Evolutionary conservation across 2,888 invertebrate genomes (phyloP), one percentile per base, ranked within the genome.

Genomic region (Meta bourneti): DNA sequence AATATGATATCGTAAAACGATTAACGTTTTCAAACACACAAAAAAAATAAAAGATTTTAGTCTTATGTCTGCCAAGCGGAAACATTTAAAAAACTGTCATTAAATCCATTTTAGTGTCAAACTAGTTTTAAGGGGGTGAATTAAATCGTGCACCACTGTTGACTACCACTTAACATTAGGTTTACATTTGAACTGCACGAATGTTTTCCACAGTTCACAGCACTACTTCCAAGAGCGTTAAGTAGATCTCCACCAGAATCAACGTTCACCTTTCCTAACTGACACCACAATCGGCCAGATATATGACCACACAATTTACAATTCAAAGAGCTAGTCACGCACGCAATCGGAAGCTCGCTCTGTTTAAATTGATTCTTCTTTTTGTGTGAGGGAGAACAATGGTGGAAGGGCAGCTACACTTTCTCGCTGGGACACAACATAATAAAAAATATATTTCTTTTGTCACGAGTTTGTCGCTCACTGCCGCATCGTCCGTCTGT

Each of bases 281-380:
- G 61, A 61, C 61, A 79, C 34, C 19, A 79, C 79, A 79, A 79
- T 79, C 20, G 61, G 2, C 19, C 52, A 34, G 79, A 61, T 34
- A 79, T 79, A 34, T 61, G 79, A 79, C 54, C 54, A 61, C 79
- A 83, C 34, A n/a, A 83, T 83, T 83, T 72, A 79, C 87, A 87
- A 87, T 87, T 87, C 87, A 79, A 87, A 34, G 19, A 74, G 51
- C 52, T 0, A 19, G 79, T 51, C 89, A 83, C 89, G 82, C 82
- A 89, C 70, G 89, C 89, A 77, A 82, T 87, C 82, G 89, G 89
- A 89, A 89, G 70, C 82, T 34, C 16, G 77, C 77, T 49, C 74
- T 16, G 70, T 77, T 75, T 52, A 74, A 83, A 90, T 90, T 90
- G 89, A 90, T 90, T 90, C 79, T 72, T 74, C 74, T 78, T 34